These are phyloP conservation scores for Luidia sarsii DNA, from an alignment of 53 echinoderm and acorn worm species.

Conservation along the genomic window DNA sequence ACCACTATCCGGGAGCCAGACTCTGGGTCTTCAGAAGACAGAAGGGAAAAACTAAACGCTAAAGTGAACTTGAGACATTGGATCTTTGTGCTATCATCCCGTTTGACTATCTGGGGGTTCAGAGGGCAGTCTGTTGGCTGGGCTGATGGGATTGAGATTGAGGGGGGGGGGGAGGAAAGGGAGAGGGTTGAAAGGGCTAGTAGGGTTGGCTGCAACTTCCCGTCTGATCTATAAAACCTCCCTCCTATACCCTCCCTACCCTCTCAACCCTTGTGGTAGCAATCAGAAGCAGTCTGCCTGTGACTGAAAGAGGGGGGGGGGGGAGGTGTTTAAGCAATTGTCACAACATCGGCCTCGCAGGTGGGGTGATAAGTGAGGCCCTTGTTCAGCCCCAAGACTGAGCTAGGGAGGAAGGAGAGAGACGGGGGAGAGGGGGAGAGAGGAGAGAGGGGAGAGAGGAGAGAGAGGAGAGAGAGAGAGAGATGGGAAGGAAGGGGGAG, in stretches of 20 bases:
- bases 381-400: not conserved
- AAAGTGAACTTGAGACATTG: too few species aligned
- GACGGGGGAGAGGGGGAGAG: not conserved
- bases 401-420: not conserved
- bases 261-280: too few species aligned
- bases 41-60: too few species aligned
- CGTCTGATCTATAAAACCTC: not conserved
- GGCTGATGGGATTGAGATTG: not conserved
- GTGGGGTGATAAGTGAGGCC: slow-evolving; percentile 18
- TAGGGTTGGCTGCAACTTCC: not conserved
- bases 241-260: too few species aligned
- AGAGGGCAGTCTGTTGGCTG: too few species aligned
- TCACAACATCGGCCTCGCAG: not conserved
- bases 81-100: too few species aligned
- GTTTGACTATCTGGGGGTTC: too few species aligned
- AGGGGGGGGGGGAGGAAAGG: not conserved
- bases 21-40: too few species aligned
- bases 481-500: too few species aligned
- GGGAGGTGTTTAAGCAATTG: slow-evolving; percentile 19
- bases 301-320: not conserved
- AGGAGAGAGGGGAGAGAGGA: not conserved
- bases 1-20: too few species aligned
- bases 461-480: too few species aligned
- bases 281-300: not conserved
- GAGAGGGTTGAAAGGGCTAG: too few species aligned